Conservation (phyloP, 1,140 invertebrate genomes). For the Atta colombica region DNA sequence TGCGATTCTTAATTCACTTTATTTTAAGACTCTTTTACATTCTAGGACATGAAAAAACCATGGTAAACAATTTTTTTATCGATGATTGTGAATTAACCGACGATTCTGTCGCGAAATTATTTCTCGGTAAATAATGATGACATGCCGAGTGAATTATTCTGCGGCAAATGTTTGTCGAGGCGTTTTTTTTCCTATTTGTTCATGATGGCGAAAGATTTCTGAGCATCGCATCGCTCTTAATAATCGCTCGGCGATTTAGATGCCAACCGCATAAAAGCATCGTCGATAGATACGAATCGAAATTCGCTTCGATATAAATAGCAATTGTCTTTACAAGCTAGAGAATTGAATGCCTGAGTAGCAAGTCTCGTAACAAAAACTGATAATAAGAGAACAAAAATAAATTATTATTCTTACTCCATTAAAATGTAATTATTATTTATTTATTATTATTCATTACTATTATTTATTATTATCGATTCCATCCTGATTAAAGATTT, state of each 20-base stretch:
- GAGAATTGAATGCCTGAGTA: not conserved
- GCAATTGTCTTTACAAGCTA: not conserved
- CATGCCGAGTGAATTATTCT: constrained; percentile 16
- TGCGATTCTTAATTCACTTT: not conserved
- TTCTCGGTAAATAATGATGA: constrained; percentile 24
- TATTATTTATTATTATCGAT: not conserved
- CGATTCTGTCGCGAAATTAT: constrained; percentile 18
- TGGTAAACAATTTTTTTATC: constrained; percentile 50
- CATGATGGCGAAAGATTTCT: not conserved
- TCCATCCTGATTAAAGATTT: not conserved
- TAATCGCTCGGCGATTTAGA: not conserved
- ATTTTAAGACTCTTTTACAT: not conserved
- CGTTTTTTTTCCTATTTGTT: constrained; percentile 18
- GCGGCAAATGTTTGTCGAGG: constrained; percentile 25
- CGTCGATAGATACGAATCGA: not conserved
- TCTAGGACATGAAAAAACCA: not conserved
- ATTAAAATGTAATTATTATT: not conserved
- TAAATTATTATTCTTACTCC: not conserved
- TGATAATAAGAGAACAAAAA: not conserved
- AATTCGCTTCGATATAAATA: constrained; percentile 14
- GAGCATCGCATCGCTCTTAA: not conserved
- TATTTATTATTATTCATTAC: not conserved
- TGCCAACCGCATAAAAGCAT: not conserved
- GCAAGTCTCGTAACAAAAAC: not conserved
- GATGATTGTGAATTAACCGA: constrained; percentile 2